A percentile compares a stretch with the other conserved stretches of the same genome.
Evolutionary conservation across 2,888 invertebrate species (phyloP).

Genomic region (Stenodera caucasica): DNA sequence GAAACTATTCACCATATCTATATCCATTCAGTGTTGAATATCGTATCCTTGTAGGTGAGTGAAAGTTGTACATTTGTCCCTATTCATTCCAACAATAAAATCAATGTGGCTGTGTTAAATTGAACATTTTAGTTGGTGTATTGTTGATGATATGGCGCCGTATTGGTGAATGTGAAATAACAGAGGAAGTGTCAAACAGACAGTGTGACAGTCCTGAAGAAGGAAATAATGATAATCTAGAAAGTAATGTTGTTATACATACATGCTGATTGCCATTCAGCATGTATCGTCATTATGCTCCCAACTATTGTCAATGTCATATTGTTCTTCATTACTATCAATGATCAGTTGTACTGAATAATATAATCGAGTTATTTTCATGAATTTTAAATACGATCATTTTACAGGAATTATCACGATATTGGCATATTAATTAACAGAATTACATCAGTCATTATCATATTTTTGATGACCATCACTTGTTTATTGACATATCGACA

Average conservation of each 20-base stretch:
- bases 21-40: conserved; percentile 82
- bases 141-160: conserved; percentile 76
- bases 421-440: not conserved
- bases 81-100: not conserved
- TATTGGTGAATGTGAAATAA: conserved; percentile 63
- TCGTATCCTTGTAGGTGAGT: conserved; percentile 72
- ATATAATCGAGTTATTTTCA: not conserved
- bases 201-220: conserved; percentile 38
- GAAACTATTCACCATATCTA: conserved; percentile 72
- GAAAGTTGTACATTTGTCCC: not conserved
- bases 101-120: conserved; percentile 12
- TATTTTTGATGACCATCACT: conserved; percentile 62
- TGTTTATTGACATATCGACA: conserved; percentile 65
- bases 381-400: conserved; percentile 9
- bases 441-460: conserved; percentile 59
- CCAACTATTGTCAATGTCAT: conserved; percentile 63
- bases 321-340: conserved; percentile 62
- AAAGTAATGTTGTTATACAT: conserved; percentile 54
- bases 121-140: conserved; percentile 63
- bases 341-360: conserved; percentile 56
- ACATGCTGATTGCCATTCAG: conserved; percentile 76
- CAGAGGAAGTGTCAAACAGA: conserved; percentile 49
- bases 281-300: conserved; percentile 59
- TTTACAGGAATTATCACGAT: conserved; percentile 37
- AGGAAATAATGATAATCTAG: conserved; percentile 36